Conservation (phyloP, 2,888 invertebrate species). For the Sinohyriopsis cumingii region DNA sequence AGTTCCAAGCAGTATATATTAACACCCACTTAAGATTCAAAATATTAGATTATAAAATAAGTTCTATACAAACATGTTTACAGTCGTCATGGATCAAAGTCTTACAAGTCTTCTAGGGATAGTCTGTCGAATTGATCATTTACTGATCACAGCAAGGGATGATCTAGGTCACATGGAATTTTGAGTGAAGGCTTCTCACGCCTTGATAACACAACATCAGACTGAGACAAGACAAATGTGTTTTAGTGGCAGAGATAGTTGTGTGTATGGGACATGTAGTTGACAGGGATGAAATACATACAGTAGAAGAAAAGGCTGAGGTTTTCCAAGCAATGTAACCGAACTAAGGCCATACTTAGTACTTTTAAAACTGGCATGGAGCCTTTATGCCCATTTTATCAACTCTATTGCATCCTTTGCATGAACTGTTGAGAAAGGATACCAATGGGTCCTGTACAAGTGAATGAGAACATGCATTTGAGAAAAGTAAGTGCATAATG, state of each 20-base stretch:
- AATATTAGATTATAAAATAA: constrained; percentile 43
- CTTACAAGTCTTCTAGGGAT: no score
- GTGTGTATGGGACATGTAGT: not conserved
- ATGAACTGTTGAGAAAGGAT: constrained; percentile 10
- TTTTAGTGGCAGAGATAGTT: constrained; percentile 4
- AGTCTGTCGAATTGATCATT: not conserved
- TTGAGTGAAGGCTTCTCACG: constrained; percentile 16
- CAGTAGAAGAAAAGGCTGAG: no score
- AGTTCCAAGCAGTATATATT: no score
- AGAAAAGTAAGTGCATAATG: constrained; percentile 8
- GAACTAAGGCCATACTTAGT: no score
- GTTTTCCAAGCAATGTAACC: no score
- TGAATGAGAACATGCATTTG: no score
- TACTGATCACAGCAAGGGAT: constrained; percentile 21
- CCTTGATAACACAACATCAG: constrained; percentile 15
- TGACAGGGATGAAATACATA: no score
- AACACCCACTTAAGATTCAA: constrained; percentile 55
- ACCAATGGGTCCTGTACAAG: constrained; percentile 5
- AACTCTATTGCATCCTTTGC: constrained; percentile 10
- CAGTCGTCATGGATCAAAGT: no score
- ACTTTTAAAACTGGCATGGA: not conserved
- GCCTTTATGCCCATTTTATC: constrained; percentile 21
- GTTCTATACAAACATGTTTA: no score
- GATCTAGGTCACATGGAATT: constrained; percentile 16
- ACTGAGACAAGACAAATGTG: not conserved